Evolutionary conservation across 1,140 invertebrate genomes (phyloP), one percentile per base, ranked within the genome.

Genomic region (Drosophila pandora): DNA sequence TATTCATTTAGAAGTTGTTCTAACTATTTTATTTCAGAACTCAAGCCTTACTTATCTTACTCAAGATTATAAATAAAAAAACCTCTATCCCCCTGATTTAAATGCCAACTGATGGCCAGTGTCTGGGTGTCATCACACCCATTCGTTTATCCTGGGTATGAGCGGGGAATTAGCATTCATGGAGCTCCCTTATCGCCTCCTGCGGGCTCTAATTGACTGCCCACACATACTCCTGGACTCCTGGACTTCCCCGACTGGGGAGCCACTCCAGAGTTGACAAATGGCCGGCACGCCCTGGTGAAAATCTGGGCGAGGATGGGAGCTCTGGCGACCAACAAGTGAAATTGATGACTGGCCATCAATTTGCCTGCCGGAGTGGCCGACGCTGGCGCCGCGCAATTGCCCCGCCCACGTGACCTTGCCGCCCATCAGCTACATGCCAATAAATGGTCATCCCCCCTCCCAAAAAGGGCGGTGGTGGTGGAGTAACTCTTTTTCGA

Each of bases 331-430:
- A 63, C 60, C 79, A 87, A 79, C 83, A 71, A 83, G 80, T 78
- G 72, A 84, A 90, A 90, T 90, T 90, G 88, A 90, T 90, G 88
- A 78, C 74, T 81, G 71, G 70, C 76, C 79, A 90, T 90, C 87
- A 90, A 90, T 90, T 90, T 81, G 82, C 85, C 63, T 28, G n/a
- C 34, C 34, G 12, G 53, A 28, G 53, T 23, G 28, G 8, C 37
- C 23, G 25, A 9, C 56, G 57, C 60, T 76, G 61, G 57, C 62
- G 60, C 28, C 32, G 41, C 76, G 73, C 76, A 84, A 84, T 83
- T 54, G 49, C 76, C 57, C 45, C 53, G 60, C 50, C 62, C 63
- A 64, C 61, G 69, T 64, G 83, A 76, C 79, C 78, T 81, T 79
- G 74, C 50, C 32, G 8, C 13, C 6, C 41, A 28, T 34, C 50